Evolutionary conservation across 2,888 invertebrate species (phyloP), one percentile per base, ranked within the genome.

Genomic region (Linnaemya tessellans): DNA sequence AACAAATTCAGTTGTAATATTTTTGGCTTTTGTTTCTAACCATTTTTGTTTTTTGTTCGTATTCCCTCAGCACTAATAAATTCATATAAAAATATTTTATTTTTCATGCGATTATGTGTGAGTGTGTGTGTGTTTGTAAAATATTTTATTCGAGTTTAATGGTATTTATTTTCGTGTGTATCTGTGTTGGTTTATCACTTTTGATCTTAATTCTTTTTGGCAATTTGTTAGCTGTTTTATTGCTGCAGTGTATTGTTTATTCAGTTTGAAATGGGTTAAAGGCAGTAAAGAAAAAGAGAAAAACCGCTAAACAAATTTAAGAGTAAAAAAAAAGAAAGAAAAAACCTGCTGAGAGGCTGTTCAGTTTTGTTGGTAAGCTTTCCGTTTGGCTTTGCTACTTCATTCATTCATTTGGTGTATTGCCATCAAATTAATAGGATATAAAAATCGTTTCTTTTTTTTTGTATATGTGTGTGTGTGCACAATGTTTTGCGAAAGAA

Each of bases 191-290:
- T 65, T 85, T 85, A 85, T 85, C 85, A 79, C 54, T 85, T 74
- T 79, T 85, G 81, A 85, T 85, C 85, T 85, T 81, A 85, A 85
- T 85, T 64, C 85, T 82, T 82, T 85, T 81, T 82, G 81, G 78
- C 81, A 85, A 85, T 85, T 85, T 85, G 85, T 85, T 85, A 70
- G 85, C 78, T 85, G 79, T 71, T 85, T 81, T 81, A 81, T 78
- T 85, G 85, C 81, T 82, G 85, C 85, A 82, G 85, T 70, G 58
- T 74, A 62, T 74, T 78, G 62, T 78, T 82, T 79, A 75, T 75
- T 65, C 20, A 41, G 68, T 81, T 81, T 85, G 74, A 85, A 85
- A 85, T 81, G 79, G 85, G 81, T 85, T 85, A 81, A 85, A 80
- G 18, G n/a, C 9, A 78, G 11, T 70, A 64, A 35, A n/a, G 67